Evolutionary conservation across 2,797 vertebrate species (phyloP).

Genomic region (Cyprinella venusta): DNA sequence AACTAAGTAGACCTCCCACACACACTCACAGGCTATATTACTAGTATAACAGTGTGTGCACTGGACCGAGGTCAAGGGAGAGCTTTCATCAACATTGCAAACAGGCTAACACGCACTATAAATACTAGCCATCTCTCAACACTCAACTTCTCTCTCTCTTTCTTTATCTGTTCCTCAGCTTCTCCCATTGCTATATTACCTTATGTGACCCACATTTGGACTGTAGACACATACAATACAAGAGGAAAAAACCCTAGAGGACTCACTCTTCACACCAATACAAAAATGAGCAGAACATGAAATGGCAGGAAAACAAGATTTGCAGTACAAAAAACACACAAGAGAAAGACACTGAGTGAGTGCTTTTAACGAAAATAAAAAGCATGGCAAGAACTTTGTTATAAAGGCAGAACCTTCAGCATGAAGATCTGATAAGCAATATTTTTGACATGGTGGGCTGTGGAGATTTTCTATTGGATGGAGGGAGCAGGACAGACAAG

Average conservation of each 20-base stretch:
- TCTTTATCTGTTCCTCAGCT: slow-evolving; percentile 1
- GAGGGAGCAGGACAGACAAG: neutral
- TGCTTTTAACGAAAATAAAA: neutral
- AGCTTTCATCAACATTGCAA: slow-evolving; percentile 71
- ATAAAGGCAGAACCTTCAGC: neutral
- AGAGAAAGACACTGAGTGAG: neutral
- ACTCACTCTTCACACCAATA: neutral
- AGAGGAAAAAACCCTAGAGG: neutral
- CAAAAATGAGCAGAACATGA: neutral
- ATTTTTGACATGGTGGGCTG: neutral
- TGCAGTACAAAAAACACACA: neutral
- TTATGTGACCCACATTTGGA: neutral
- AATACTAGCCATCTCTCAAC: slow-evolving; percentile 67
- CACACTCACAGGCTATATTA: slow-evolving; percentile 52
- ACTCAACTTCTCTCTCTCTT: slow-evolving; percentile 45
- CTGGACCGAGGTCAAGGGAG: slow-evolving; percentile 66
- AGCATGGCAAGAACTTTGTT: neutral
- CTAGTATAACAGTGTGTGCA: slow-evolving; percentile 42
- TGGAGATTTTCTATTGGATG: neutral
- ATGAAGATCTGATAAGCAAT: neutral
- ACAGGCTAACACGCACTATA: slow-evolving; percentile 72
- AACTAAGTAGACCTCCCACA: neutral
- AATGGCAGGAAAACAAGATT: neutral
- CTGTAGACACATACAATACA: neutral
- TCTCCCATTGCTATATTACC: neutral